Percentiles rank a stretch among this genome's conserved stretches.
Evolutionary conservation across 2,113 vertebrate genomes (phyloP).

Genomic region (Pomatostomus ruficeps): DNA sequence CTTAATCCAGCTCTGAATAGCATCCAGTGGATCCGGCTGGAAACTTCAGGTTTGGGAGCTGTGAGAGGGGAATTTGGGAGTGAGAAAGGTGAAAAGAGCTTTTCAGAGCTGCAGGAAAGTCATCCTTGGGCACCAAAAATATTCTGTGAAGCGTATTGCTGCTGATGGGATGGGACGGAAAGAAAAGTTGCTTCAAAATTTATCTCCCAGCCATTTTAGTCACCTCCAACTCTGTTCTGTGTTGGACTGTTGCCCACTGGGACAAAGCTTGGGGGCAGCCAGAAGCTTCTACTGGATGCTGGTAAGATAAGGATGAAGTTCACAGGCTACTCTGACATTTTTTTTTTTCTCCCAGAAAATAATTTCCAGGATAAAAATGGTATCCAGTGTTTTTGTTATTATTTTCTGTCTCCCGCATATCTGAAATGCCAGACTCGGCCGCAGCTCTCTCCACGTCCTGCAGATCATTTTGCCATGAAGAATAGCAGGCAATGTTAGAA

Average conservation of each 20-base stretch:
- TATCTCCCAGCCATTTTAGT: not conserved
- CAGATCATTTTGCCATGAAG: constrained; percentile 40
- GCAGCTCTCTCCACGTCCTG: not conserved
- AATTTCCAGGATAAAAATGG: not conserved
- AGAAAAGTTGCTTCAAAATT: not conserved
- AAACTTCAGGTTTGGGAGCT: not conserved
- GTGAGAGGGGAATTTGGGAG: not conserved
- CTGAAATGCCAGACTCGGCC: not conserved
- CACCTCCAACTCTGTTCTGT: not conserved
- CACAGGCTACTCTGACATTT: not conserved
- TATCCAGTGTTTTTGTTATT: not conserved
- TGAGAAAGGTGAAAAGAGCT: not conserved
- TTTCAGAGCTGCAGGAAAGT: not conserved
- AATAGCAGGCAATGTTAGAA: constrained; percentile 29
- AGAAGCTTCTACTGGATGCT: not conserved
- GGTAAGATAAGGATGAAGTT: not conserved
- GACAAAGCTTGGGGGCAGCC: not conserved
- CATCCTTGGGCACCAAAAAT: not conserved
- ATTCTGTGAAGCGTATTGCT: not conserved
- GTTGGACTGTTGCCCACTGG: not conserved
- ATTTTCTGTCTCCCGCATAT: constrained; percentile 1
- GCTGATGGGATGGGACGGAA: not conserved
- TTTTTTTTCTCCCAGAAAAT: not conserved
- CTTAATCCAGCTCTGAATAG: not conserved
- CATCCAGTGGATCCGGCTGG: not conserved